Evolutionary conservation across 2,888 invertebrate species (phyloP), one percentile per base, ranked within the genome.

Genomic region (Sisyra nigra): DNA sequence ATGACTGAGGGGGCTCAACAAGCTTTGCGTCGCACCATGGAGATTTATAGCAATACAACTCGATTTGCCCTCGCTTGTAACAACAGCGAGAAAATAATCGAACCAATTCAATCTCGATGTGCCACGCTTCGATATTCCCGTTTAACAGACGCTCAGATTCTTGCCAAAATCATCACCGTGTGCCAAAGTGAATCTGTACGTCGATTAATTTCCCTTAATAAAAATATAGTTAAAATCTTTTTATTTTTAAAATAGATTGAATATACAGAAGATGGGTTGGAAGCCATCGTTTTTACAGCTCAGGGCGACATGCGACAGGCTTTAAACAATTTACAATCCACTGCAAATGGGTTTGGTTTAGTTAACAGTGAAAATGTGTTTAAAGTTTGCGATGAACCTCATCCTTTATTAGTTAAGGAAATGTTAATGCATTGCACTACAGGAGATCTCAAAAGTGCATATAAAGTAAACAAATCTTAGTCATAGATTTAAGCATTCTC

Each of bases 1-100:
- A 98, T 99, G 98, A 98, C 98, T 0, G 96, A 96, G 54, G 96
- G 96, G 1, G 98, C 98, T 0, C 97, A 98, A 61, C 96, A 97
- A 62, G 98, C 98, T 0, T 65, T 98, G 43, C 74, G 98, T 14
- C 75, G 97, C 50, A 99, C 96, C 1, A 98, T 99, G 97, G 98
- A 99, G 66, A 76, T 97, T 47, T 97, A 93, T 64, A 93, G 93
- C 44, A 83, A 80, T 57, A 98, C 97, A 0, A 99, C 98, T 0
- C 70, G 98, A 47, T 98, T 99, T 64, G 96, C 96, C 0, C 69
- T 98, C 5, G 98, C 98, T 13, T 98, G 98, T 57, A 98, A 98
- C 63, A 89, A 88, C 52, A 94, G 93, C 45, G 97, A 97, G 59
- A 96, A 96, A 67, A 94, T 98, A 45, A 98, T 98, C 49, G 96